These are phyloP conservation scores for Stictonetta naevosa DNA, from an alignment of 2,113 vertebrate species.

Conservation along the genomic window DNA sequence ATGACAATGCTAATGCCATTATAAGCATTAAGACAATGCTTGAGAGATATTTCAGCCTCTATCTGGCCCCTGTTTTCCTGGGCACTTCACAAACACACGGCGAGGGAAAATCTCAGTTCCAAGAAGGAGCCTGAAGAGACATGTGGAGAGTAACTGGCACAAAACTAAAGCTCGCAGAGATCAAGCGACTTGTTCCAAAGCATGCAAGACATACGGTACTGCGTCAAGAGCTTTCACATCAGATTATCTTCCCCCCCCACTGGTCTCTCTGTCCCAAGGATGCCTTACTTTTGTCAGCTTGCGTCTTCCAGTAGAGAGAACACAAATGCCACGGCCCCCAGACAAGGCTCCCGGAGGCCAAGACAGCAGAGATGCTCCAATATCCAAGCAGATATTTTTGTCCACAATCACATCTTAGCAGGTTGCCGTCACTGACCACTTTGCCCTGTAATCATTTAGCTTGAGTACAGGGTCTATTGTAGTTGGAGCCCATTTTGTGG, in stretches of 20 bases:
- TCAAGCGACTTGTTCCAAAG: not conserved
- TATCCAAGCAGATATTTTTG: not conserved
- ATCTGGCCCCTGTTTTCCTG: not conserved
- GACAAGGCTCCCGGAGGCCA: not conserved
- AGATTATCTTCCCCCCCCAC: not conserved
- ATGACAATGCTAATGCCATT: not conserved
- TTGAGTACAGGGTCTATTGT: fast-evolving
- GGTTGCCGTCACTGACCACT: not conserved
- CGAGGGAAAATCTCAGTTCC: not conserved
- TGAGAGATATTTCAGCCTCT: not conserved
- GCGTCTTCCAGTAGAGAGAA: not conserved
- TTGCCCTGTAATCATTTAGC: fast-evolving
- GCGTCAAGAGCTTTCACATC: not conserved
- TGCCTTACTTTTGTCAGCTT: not conserved
- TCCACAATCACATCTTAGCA: not conserved
- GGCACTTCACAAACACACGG: not conserved
- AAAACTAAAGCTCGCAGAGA: not conserved
- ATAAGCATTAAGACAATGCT: not conserved
- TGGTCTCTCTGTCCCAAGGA: not conserved
- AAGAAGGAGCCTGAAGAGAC: not conserved
- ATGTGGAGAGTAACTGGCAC: not conserved
- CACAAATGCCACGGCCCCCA: not conserved
- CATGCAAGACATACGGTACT: not conserved
- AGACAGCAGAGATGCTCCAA: fast-evolving
- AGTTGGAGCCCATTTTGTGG: not conserved